Evolutionary conservation across 2,888 invertebrate species (phyloP).

Genomic region (Thumatha senex): DNA sequence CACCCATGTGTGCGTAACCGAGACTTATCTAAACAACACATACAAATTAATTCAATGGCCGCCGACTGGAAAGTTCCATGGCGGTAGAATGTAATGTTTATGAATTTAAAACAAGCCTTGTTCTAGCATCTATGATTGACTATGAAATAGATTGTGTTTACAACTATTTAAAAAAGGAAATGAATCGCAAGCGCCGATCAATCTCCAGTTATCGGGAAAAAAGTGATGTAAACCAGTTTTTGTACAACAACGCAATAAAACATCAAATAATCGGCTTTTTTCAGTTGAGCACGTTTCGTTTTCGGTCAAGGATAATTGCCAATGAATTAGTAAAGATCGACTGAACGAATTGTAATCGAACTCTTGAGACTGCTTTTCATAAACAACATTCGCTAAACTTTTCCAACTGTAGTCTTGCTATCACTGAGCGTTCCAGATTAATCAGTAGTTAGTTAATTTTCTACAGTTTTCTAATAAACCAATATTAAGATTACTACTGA

Average conservation of each 20-base stretch:
- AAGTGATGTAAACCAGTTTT: conserved; percentile 44
- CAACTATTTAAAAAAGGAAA: conserved; percentile 48
- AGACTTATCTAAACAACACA: conserved; percentile 38
- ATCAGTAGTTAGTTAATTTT: too few relatives aligned
- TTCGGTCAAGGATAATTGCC: conserved; percentile 56
- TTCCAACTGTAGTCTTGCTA: too few relatives aligned
- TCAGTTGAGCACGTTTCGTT: conserved; percentile 43
- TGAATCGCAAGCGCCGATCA: conserved; percentile 28
- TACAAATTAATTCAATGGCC: conserved; percentile 38
- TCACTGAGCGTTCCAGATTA: too few relatives aligned
- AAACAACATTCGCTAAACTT: too few relatives aligned
- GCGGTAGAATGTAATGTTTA: conserved; percentile 32
- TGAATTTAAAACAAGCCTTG: conserved; percentile 47
- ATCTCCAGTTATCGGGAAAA: conserved; percentile 43
- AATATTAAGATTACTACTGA: too few relatives aligned
- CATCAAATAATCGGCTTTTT: conserved; percentile 21
- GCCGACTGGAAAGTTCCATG: conserved; percentile 56
- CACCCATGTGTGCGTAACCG: conserved; percentile 29
- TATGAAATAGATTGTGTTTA: conserved; percentile 36
- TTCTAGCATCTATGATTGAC: conserved; percentile 43
- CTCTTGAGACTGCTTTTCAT: background rate
- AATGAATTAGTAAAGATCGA: conserved; percentile 34
- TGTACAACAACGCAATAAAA: conserved; percentile 31
- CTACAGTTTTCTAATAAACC: too few relatives aligned
- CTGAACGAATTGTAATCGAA: background rate